These are phyloP conservation scores for Pachycephala philippinensis DNA, from an alignment of 2,113 vertebrate species.

Conservation along the genomic window DNA sequence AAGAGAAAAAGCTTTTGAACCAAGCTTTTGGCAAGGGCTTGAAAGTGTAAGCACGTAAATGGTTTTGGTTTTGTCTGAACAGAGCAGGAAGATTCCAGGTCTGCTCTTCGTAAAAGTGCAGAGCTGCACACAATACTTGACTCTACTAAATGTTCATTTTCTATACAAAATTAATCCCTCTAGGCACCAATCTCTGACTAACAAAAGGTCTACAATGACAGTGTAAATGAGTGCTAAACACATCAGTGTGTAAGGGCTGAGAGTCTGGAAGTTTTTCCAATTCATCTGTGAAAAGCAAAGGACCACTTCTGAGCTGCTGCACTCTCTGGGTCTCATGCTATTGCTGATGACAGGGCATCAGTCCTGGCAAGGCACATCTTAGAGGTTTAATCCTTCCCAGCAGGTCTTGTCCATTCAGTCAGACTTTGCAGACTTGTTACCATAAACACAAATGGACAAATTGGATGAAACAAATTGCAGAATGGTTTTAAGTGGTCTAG, in stretches of 20 bases:
- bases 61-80: background rate
- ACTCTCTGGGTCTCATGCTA: background rate
- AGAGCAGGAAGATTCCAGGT: background rate
- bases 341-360: background rate
- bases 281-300: background rate
- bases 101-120: background rate
- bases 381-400: background rate
- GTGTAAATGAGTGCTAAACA: background rate
- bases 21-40: background rate
- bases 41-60: background rate
- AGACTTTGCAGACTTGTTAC: background rate
- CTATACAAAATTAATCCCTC: background rate
- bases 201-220: background rate
- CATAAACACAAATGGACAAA: background rate
- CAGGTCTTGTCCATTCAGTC: background rate
- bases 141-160: background rate
- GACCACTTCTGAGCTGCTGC: background rate
- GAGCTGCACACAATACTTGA: background rate
- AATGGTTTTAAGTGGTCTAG: background rate
- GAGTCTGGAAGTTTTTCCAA: background rate
- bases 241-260: background rate
- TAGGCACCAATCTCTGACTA: background rate
- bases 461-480: background rate
- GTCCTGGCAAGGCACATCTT: background rate
- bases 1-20: background rate